phyloP scores from a whole-genome alignment of 2,113 vertebrate genomes.

The Ciconia maguari region DNA sequence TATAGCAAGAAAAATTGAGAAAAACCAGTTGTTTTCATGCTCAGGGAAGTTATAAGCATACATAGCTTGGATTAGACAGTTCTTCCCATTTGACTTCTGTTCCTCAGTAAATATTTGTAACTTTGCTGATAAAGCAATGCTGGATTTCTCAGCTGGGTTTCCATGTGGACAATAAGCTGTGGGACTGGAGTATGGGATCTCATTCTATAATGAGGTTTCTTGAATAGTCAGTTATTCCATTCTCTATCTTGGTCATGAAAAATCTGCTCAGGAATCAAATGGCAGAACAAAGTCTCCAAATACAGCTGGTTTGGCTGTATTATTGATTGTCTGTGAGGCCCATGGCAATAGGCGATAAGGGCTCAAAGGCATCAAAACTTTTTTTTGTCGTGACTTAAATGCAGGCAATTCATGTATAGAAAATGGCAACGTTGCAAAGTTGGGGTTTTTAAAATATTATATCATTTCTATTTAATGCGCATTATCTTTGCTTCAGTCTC shows the following conservation, averaged over 20 bases:
- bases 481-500: neutral
- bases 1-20: conserved; percentile 18
- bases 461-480: neutral
- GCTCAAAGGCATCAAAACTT: neutral
- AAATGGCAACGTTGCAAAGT: neutral
- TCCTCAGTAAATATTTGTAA: conserved; percentile 51
- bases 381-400: neutral
- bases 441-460: neutral
- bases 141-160: conserved; percentile 34
- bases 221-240: neutral
- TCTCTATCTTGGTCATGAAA: neutral
- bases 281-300: neutral
- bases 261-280: conserved; percentile 14
- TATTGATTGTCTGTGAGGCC: neutral
- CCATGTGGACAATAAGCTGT: conserved; percentile 13
- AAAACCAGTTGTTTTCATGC: conserved; percentile 42
- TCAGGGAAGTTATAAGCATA: conserved; percentile 4
- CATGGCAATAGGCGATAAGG: neutral
- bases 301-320: neutral
- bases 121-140: conserved; percentile 26
- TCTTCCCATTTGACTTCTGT: conserved; percentile 25
- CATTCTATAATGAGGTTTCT: neutral
- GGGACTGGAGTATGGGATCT: neutral
- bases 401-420: neutral
- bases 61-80: conserved; percentile 24